Evolutionary conservation across 2,888 invertebrate species (phyloP), one percentile per base, ranked within the genome.

Genomic region (Epistrophe eligans): DNA sequence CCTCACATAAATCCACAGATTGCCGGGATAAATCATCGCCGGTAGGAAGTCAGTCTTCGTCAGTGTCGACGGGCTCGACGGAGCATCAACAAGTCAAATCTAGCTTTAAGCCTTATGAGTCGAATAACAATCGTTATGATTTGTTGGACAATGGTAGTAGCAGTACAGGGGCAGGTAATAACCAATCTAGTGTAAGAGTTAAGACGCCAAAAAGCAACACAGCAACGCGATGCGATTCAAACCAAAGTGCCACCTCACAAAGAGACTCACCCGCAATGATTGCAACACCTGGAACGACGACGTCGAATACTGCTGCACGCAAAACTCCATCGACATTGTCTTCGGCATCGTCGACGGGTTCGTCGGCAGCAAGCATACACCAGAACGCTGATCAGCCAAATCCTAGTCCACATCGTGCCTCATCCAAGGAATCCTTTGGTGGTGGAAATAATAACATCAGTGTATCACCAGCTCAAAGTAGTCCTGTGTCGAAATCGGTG

Each of bases 31-130:
- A 96, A 91, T 93, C 94, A 10, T 94, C 94, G 35, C 94, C 94
- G 28, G 91, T 92, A 62, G 88, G 81, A 62, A 91, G 93, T 45
- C 90, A 91, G 6, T 84, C 88, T 13, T 89, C 89, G 28, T 90
- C 93, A 81, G 93, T 94, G 66, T 94, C 94, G 89, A 93, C 94
- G 83, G 92, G 92, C 19, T 92, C 93, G 19, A 90, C 91, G 43
- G 92, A 92, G 71, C 91, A 92, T 76, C 91, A 90, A 50, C 93
- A 88, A 55, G 89, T 91, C 52, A 95, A 95, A 90, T 95, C 95
- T 79, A 95, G 95, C 92, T 96, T 96, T 93, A 97, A 96, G 93
- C 96, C 96, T 90, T 96, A 96, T 92, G 96, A 96, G 93, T 95
- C 95, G 90, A 96, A 91, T 95, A 96, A 90, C 76, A 92, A 91